Evolutionary conservation across 2,888 invertebrate genomes (phyloP), one percentile per base, ranked within the genome.

Genomic region (Crematogaster levior): DNA sequence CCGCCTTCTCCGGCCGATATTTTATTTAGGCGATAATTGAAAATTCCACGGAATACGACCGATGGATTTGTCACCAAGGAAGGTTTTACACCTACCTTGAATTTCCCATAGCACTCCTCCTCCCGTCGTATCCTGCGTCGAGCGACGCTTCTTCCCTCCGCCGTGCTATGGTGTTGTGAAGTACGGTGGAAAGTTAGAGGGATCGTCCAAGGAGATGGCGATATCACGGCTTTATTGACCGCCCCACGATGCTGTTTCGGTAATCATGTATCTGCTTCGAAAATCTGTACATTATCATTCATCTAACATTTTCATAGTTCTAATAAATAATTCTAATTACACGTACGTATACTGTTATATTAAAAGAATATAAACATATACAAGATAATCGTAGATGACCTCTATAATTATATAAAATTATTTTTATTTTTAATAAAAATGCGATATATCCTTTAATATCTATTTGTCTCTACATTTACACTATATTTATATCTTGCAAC

Each of bases 11-110:
- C 68, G 73, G 60, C 77, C 86, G 84, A 91, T 93, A 90, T 92
- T 91, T 93, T 93, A 93, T 93, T 93, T 92, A 93, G 60, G 81
- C 85, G 86, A 91, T 93, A 93, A 93, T 93, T 93, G 93, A 93
- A 93, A 93, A 92, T 93, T 93, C 93, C 83, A 84, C 88, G 89
- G 90, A 87, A 90, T 91, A 92, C 90, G 91, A 91, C 90, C 92
- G 89, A 93, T 93, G 91, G 93, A 93, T 93, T 93, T 93, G 92
- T 92, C 92, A 92, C 91, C 91, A 85, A 83, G 88, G 90, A 91
- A 92, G 89, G 91, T 92, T 93, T 92, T 92, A 92, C 89, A 82
- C 85, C 85, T 89, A 61, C 85, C 85, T 82, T 92, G 88, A 91
- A 91, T 92, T 91, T 90, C 81, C 85, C 75, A 89, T 83, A 82